phyloP scores from a whole-genome alignment of 1,140 invertebrate genomes.

The Drosophila ercepeae region DNA sequence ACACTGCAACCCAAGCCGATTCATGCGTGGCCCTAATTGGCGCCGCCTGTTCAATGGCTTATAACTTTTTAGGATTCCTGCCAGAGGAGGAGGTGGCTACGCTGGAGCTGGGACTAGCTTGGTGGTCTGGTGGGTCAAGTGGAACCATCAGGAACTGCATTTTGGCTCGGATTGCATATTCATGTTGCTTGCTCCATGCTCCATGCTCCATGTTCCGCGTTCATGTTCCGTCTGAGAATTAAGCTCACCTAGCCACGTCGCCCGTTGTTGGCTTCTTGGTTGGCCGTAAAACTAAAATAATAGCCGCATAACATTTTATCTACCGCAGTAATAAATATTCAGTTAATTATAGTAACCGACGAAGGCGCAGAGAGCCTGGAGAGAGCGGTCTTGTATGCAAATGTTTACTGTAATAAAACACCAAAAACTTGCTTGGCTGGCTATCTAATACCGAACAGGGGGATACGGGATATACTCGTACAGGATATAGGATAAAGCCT shows the following conservation, averaged over 20 bases:
- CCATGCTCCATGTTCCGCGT: constrained; percentile 12
- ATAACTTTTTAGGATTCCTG: background rate
- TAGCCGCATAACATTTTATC: constrained; percentile 82
- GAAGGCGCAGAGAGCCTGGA: background rate
- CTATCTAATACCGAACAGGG: constrained; percentile 26
- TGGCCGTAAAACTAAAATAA: constrained; percentile 80
- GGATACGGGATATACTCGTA: background rate
- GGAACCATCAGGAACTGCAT: no score
- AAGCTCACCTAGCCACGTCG: constrained; percentile 56
- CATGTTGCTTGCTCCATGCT: constrained; percentile 22
- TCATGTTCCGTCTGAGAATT: constrained; percentile 49
- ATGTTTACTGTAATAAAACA: constrained; percentile 52
- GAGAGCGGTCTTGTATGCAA: constrained; percentile 37
- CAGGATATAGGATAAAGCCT: background rate
- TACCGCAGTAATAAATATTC: constrained; percentile 82
- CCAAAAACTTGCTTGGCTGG: constrained; percentile 30
- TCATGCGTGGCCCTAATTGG: constrained; percentile 50
- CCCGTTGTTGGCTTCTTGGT: constrained; percentile 42
- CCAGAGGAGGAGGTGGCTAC: background rate
- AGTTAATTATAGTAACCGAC: constrained; percentile 73
- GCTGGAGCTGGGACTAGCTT: background rate
- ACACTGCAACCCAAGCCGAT: background rate
- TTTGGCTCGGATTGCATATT: constrained; percentile 63
- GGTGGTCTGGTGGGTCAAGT: no score
- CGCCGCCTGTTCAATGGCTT: constrained; percentile 56